Evolutionary conservation across 2,113 vertebrate species (phyloP).

Genomic region (Mus spicilegus): DNA sequence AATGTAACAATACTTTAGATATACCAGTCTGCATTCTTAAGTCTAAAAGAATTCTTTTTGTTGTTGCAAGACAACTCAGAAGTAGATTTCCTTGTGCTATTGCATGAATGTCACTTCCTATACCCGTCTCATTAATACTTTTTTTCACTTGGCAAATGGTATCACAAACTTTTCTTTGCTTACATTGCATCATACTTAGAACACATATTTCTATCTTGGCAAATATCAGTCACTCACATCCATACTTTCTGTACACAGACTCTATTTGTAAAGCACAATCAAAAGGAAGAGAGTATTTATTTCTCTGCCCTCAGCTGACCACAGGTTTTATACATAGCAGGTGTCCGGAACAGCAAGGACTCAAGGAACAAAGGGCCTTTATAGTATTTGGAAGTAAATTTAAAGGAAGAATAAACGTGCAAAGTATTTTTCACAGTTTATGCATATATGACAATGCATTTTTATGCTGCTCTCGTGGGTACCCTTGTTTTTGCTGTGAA

Average conservation of each 20-base stretch:
- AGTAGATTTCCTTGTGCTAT: background rate
- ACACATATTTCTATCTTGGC: background rate
- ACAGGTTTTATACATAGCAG: background rate
- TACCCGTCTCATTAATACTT: background rate
- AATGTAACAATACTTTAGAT: background rate
- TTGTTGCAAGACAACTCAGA: background rate
- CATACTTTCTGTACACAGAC: background rate
- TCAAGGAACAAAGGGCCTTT: background rate
- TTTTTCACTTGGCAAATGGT: background rate
- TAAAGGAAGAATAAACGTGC: background rate
- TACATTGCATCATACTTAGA: background rate
- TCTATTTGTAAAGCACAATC: background rate
- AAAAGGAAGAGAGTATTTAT: background rate
- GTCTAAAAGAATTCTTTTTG: background rate
- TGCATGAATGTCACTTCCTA: background rate
- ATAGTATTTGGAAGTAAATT: background rate
- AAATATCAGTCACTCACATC: slow-evolving; percentile 11
- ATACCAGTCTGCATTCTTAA: background rate
- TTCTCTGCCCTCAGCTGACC: background rate
- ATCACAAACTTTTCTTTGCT: slow-evolving; percentile 33
- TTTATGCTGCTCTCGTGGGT: background rate
- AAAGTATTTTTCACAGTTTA: background rate
- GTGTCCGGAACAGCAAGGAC: background rate
- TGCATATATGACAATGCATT: background rate
- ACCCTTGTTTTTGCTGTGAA: background rate